These are phyloP conservation scores for Cataglyphis albicans DNA, from an alignment of 2,888 invertebrate genomes.

Conservation along the genomic window DNA sequence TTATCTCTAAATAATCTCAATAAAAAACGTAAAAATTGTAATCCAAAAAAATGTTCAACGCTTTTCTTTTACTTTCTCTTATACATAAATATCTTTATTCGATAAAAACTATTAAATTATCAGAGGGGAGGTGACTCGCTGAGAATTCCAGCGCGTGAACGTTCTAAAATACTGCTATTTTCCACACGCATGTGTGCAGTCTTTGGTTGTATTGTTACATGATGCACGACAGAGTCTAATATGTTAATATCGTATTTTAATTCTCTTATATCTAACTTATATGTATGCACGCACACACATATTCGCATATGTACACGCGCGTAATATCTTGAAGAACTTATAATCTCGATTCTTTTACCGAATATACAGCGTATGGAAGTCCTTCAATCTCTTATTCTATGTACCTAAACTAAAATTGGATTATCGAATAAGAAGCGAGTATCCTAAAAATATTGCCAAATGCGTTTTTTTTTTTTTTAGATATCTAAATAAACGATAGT, in stretches of 20 bases:
- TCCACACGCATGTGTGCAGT: conserved; percentile 73
- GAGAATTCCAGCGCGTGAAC: conserved; percentile 64
- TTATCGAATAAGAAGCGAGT: neutral
- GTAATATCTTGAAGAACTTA: conserved; percentile 15
- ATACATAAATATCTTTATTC: neutral
- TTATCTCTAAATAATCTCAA: conserved; percentile 3
- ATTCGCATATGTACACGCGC: neutral
- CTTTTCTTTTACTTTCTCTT: neutral
- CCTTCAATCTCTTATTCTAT: conserved; percentile 22
- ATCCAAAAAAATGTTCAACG: neutral
- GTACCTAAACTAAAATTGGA: conserved; percentile 25
- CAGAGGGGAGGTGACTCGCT: neutral
- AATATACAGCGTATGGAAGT: conserved; percentile 8
- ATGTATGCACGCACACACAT: neutral
- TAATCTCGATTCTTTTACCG: conserved; percentile 38
- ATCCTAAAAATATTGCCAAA: conserved; percentile 24
- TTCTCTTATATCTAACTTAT: conserved; percentile 51
- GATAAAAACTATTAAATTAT: conserved; percentile 17
- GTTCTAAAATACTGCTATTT: conserved; percentile 79
- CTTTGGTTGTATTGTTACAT: conserved; percentile 82
- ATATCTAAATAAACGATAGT: neutral
- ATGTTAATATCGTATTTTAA: conserved; percentile 57
- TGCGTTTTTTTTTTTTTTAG: neutral
- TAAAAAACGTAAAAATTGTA: neutral
- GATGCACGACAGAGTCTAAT: conserved; percentile 51